Evolutionary conservation across 2,113 vertebrate genomes (phyloP).

Genomic region (Xenopus tropicalis): DNA sequence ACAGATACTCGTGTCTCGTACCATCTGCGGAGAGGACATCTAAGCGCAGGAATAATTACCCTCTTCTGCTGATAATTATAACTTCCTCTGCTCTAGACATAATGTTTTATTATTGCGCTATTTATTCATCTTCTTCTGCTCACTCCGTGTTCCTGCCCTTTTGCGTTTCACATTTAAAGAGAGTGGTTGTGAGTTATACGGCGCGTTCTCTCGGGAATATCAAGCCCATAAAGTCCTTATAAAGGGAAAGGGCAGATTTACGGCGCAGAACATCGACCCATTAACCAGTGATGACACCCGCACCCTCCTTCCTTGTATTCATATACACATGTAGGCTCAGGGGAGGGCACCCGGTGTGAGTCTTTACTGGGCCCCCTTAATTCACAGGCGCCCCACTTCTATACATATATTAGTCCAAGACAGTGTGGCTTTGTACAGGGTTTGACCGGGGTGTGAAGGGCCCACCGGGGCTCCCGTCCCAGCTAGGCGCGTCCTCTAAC

Average conservation of each 20-base stretch:
- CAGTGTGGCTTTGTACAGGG: too few relatives aligned
- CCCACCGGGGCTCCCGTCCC: too few relatives aligned
- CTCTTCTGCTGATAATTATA: constrained; percentile 31
- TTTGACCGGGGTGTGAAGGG: too few relatives aligned
- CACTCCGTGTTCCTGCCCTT: neutral
- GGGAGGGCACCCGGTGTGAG: too few relatives aligned
- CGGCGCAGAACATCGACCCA: neutral
- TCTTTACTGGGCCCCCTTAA: too few relatives aligned
- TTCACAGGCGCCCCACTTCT: too few relatives aligned
- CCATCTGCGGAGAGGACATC: constrained; percentile 21
- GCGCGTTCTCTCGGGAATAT: constrained; percentile 9
- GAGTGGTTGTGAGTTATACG: neutral
- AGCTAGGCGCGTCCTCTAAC: too few relatives aligned
- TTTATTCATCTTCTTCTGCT: neutral
- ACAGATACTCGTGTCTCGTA: neutral
- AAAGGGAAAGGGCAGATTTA: neutral
- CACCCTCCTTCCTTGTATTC: too few relatives aligned
- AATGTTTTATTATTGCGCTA: constrained; percentile 3
- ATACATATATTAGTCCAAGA: too few relatives aligned
- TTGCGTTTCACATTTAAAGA: neutral
- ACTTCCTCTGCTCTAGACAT: neutral
- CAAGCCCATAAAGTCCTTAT: constrained; percentile 7
- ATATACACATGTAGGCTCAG: too few relatives aligned
- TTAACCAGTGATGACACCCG: too few relatives aligned
- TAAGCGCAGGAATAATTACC: constrained; percentile 22